Evolutionary conservation across 2,113 vertebrate genomes (phyloP), one percentile per base, ranked within the genome.

Genomic region (Pagrus major): DNA sequence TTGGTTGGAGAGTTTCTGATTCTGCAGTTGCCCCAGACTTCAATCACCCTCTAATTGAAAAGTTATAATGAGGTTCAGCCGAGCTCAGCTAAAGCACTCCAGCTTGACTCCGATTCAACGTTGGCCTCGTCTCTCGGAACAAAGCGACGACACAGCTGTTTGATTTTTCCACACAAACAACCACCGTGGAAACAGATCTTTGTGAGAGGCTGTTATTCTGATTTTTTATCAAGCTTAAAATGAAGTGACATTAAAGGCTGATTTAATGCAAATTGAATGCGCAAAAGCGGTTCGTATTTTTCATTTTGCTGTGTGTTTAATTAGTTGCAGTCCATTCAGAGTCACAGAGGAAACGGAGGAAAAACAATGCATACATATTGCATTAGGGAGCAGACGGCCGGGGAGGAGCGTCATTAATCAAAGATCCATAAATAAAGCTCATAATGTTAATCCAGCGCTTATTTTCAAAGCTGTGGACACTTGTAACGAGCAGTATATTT

Each of bases 331-430:
- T 88, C 82, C 72, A 81, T 89, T 87, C 78, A 58, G 47, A 71
- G 41, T 73, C 73, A 68, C 73, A 63, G 78, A 88, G 90, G 77
- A 87, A 88, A 90, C 44, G 46, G 58, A 74, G 16, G 81, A 64
- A 91, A 89, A 91, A 93, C 89, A 93, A 89, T 80, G 76, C 89
- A 92, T 93, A 76, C 88, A 92, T 92, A 93, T 91, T 93, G 71
- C 91, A 93, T 93, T 86, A 88, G 80, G 75, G 75, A 86, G 71
- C 86, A 87, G 78, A 77, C 65, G 69, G 84, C 73, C 6, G 27
- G 78, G 84, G 76, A 90, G 81, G 84, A 68, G 76, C 66, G 25
- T 76, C 86, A 85, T 93, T 89, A 89, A 92, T 94, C 90, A 93
- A 85, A 88, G 78, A 88, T 89, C 86, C 84, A 88, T 81, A 89